Conservation (phyloP, 1,140 invertebrate genomes). For the Agrypnia vestita region DNA sequence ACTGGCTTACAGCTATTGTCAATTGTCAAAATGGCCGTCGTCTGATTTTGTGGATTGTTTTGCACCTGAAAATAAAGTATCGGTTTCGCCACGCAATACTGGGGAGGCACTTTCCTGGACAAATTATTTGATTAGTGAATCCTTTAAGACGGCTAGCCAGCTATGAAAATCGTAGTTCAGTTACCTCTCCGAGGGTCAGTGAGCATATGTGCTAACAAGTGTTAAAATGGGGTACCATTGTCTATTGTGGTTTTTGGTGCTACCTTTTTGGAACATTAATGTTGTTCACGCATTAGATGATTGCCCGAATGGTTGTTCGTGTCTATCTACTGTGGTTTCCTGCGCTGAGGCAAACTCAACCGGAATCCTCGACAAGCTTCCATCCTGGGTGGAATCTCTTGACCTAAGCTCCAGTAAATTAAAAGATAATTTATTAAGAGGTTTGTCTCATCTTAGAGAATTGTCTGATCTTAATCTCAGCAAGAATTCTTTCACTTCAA, state of each 20-base stretch:
- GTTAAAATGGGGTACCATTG: constrained; percentile 51
- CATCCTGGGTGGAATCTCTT: constrained; percentile 76
- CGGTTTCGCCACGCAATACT: constrained; percentile 1
- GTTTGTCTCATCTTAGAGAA: constrained; percentile 65
- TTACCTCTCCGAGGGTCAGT: constrained; percentile 19
- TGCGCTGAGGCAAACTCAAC: constrained; percentile 76
- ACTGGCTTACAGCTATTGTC: constrained; percentile 17
- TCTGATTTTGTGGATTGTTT: constrained; percentile 36
- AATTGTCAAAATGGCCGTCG: constrained; percentile 49
- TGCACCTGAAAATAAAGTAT: constrained; percentile 39
- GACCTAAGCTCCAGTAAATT: constrained; percentile 72
- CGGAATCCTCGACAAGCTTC: constrained; percentile 71
- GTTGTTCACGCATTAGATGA: constrained; percentile 24
- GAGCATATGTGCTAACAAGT: constrained; percentile 48
- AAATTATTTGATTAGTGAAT: not conserved
- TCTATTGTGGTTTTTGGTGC: constrained; percentile 46
- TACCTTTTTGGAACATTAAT: constrained; percentile 45
- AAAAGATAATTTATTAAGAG: constrained; percentile 66
- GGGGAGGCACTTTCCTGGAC: not conserved
- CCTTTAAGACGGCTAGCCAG: not conserved
- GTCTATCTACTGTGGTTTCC: constrained; percentile 74
- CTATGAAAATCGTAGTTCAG: constrained; percentile 23
- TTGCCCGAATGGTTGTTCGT: constrained; percentile 75
- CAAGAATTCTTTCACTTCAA: constrained; percentile 70
- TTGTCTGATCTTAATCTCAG: constrained; percentile 74